phyloP scores from a whole-genome alignment of 2,888 invertebrate genomes.

The Nomada fabriciana region DNA sequence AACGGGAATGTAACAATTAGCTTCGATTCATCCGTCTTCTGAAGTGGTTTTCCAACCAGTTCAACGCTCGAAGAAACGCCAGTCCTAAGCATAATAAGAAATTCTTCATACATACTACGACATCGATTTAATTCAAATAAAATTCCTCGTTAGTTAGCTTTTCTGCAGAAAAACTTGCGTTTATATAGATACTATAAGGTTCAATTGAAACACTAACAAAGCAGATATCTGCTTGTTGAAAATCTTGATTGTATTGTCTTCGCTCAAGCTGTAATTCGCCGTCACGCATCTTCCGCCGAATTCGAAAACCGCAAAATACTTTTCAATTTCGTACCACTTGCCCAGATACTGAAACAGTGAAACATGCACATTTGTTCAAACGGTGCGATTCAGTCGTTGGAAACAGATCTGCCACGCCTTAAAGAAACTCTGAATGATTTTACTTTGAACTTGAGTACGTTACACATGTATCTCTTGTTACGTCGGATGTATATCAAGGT shows the following conservation, averaged over 20 bases:
- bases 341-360: slow-evolving; percentile 88
- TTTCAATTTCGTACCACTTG: slow-evolving; percentile 91
- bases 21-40: slow-evolving; percentile 86
- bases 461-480: slow-evolving; percentile 33
- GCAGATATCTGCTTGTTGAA: slow-evolving; percentile 84
- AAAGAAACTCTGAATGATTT: slow-evolving; percentile 7
- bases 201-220: slow-evolving; percentile 81
- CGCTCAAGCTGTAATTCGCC: slow-evolving; percentile 87
- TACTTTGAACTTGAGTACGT: slow-evolving; percentile 18
- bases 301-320: slow-evolving; percentile 91
- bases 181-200: too few species aligned
- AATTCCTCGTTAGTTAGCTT: too few species aligned
- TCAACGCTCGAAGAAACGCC: slow-evolving; percentile 86
- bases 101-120: not conserved
- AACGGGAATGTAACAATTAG: slow-evolving; percentile 88
- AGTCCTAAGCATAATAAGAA: slow-evolving; percentile 84
- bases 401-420: not conserved
- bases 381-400: not conserved
- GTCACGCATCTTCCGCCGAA: slow-evolving; percentile 90
- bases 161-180: too few species aligned
- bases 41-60: slow-evolving; percentile 86
- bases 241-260: slow-evolving; percentile 84
- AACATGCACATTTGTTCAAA: not conserved
- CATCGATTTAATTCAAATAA: not conserved
- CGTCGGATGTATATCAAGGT: slow-evolving; percentile 37